Evolutionary conservation across 1,140 invertebrate species (phyloP), one percentile per base, ranked within the genome.

Genomic region (Brachionus manjavacas): DNA sequence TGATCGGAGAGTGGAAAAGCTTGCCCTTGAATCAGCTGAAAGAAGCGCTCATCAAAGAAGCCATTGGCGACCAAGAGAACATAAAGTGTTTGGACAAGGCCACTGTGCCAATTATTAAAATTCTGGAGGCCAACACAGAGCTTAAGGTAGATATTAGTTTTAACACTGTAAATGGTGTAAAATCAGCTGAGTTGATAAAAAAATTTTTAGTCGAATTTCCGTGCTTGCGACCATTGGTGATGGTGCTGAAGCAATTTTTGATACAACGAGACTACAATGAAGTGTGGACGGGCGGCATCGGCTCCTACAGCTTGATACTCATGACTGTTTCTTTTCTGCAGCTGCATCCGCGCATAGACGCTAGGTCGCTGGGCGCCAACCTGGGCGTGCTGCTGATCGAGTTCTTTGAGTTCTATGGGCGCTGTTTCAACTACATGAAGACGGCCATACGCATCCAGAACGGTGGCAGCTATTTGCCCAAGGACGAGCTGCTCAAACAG

Each of bases 241-340:
- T 98, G 90, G 96, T 98, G 74, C 91, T 99, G 85, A 99, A 99
- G 91, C 96, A 98, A 91, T 99, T 98, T 91, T 92, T 99, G 83
- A 91, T 97, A 72, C 95, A 98, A 91, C 92, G 96, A 89, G 95
- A 98, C 91, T 92, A 99, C 86, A 99, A 99, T 91, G 96, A 99
- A 93, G 97, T 99, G 72, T 99, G 97, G 91, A 98, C 96, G 78
- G 96, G 97, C 86, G 97, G 97, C 88, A 97, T 99, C 87, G 96
- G 96, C 85, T 99, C 96, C 49, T 99, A 99, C 90, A 96, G 96
- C 88, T 92, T 99, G 85, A 98, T 99, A 89, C 92, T 99, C 80
- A 96, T 99, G 94, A 95, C 95, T 87, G 95, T 99, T 89, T 97
- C 95, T 91, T 99, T 98, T 91, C 91, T 99, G 85, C 96, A 98